Conservation (phyloP, 2,797 vertebrate species). For the Anisognathus igniventris region DNA sequence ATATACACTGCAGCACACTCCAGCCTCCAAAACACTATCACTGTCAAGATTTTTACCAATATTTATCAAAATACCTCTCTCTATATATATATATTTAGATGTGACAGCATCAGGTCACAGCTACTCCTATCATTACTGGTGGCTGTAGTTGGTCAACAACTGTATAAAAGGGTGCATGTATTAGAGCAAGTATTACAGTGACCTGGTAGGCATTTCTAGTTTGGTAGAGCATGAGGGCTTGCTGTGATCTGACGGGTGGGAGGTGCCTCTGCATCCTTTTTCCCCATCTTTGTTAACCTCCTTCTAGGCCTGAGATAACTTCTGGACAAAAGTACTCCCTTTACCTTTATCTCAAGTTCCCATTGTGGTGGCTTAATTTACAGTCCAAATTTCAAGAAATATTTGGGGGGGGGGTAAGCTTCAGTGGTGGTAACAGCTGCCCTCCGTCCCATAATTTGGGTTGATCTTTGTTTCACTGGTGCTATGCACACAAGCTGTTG, state of each 20-base stretch:
- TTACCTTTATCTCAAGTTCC: neutral
- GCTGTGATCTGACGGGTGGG: neutral
- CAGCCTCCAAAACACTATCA: neutral
- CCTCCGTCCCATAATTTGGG: neutral
- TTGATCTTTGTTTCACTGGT: neutral
- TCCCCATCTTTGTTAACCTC: neutral
- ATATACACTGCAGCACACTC: neutral
- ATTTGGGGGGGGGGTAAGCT: rapidly evolving
- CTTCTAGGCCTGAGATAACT: neutral
- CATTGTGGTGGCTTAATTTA: neutral
- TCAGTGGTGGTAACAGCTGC: neutral
- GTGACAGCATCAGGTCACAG: neutral
- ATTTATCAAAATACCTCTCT: neutral
- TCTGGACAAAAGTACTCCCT: neutral
- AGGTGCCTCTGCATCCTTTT: neutral
- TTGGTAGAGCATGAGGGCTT: neutral
- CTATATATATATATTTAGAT: neutral
- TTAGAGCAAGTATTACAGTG: neutral
- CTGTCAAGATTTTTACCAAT: neutral
- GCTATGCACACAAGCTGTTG: rapidly evolving
- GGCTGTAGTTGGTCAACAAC: neutral
- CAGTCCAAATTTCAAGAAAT: neutral
- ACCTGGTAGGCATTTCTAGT: neutral
- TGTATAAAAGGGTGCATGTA: neutral
- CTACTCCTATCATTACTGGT: neutral